Conservation (phyloP, 2,888 invertebrate species). For the Hetaerina titia region DNA sequence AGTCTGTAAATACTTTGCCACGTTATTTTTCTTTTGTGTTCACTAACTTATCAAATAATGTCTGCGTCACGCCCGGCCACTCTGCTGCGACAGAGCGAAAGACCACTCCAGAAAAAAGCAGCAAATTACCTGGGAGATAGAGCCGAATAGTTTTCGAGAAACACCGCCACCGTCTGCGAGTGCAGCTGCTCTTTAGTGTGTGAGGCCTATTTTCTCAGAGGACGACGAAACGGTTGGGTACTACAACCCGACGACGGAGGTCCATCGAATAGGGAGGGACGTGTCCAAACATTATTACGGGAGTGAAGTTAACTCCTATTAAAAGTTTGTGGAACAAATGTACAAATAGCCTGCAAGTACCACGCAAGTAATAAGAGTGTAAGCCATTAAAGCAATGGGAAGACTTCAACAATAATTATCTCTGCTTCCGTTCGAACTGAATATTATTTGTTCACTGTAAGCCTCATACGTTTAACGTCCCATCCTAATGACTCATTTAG, state of each 20-base stretch:
- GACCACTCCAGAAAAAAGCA: not conserved
- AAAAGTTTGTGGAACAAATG: not conserved
- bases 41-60: not conserved
- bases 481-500: no score
- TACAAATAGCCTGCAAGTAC: no score
- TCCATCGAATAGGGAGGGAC: no score
- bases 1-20: no score
- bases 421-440: no score
- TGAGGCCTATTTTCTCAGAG: not conserved
- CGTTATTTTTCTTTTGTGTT: not conserved
- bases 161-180: not conserved
- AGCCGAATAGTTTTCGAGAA: not conserved
- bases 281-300: not conserved
- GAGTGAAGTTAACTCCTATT: not conserved
- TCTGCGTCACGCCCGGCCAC: not conserved
- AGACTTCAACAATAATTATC: no score
- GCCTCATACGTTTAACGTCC: no score
- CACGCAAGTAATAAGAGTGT: no score
- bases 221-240: not conserved
- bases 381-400: no score
- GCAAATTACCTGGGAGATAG: not conserved
- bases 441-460: no score
- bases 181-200: not conserved
- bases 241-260: no score
- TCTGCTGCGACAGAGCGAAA: not conserved